Percentiles rank a stretch among this genome's conserved stretches.
Evolutionary conservation across 2,113 vertebrate genomes (phyloP).

Genomic region (Emydocephalus ijimae): DNA sequence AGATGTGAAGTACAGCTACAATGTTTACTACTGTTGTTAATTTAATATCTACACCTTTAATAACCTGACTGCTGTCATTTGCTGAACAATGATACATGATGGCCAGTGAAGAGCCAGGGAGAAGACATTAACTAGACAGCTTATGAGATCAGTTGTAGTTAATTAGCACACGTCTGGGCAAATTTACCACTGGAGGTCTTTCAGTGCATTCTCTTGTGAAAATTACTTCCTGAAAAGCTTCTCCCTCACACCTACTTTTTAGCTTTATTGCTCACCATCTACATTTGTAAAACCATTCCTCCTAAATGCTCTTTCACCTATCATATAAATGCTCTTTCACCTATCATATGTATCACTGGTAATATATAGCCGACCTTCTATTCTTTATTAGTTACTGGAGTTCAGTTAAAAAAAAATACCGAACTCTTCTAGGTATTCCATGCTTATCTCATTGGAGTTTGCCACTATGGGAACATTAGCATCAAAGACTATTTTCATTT

Average conservation of each 20-base stretch:
- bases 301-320: constrained; percentile 26
- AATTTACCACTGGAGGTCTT: constrained; percentile 49
- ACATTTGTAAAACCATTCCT: constrained; percentile 46
- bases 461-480: background rate
- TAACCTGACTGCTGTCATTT: constrained; percentile 82
- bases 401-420: background rate
- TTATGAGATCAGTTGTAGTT: constrained; percentile 63
- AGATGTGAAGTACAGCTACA: constrained; percentile 78
- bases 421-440: background rate
- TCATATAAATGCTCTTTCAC: constrained; percentile 17
- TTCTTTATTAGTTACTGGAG: background rate
- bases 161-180: constrained; percentile 68
- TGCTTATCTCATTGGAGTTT: background rate
- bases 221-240: constrained; percentile 52
- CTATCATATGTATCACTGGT: background rate
- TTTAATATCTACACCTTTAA: constrained; percentile 88
- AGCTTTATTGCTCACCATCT: constrained; percentile 48
- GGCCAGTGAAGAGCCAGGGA: constrained; percentile 63
- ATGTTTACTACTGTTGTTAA: constrained; percentile 84
- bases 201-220: constrained; percentile 52
- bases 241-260: background rate
- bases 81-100: constrained; percentile 80
- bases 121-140: constrained; percentile 69
- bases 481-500: background rate
- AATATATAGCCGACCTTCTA: background rate